Evolutionary conservation across 2,113 vertebrate species (phyloP).

Genomic region (Dermatemys mawii): DNA sequence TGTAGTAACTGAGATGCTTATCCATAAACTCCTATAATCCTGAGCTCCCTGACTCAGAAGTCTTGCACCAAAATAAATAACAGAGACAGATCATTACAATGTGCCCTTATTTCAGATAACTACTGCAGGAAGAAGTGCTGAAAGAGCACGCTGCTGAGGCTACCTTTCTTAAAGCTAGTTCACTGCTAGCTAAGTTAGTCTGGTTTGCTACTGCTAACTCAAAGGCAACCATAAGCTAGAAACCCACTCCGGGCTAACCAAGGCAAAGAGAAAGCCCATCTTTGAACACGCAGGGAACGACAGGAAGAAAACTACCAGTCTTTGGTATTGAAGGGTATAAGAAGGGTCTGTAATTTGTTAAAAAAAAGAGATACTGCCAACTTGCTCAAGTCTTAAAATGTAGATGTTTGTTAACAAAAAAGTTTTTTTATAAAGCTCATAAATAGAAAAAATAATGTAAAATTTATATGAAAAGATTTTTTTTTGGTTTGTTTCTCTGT

Average conservation of each 20-base stretch:
- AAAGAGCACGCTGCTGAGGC: no score
- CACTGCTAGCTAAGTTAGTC: no score
- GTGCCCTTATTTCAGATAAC: neutral
- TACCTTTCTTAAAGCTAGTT: neutral
- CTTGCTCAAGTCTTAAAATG: neutral
- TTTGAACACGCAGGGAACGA: neutral
- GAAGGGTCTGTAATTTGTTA: neutral
- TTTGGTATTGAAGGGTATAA: neutral
- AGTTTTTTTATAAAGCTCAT: no score
- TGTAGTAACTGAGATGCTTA: neutral
- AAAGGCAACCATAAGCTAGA: neutral
- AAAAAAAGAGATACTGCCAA: neutral
- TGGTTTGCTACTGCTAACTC: neutral
- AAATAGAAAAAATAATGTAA: neutral
- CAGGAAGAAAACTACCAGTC: neutral
- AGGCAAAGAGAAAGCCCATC: neutral
- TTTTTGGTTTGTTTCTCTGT: neutral
- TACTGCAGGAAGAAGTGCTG: no score
- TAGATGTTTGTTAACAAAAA: neutral
- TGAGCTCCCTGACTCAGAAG: neutral
- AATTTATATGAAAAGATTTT: neutral
- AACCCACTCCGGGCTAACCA: neutral
- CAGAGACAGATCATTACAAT: neutral
- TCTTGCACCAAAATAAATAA: neutral
- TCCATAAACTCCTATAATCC: neutral